phyloP scores from a whole-genome alignment of 2,113 vertebrate genomes.

The Leucosticte australis region DNA sequence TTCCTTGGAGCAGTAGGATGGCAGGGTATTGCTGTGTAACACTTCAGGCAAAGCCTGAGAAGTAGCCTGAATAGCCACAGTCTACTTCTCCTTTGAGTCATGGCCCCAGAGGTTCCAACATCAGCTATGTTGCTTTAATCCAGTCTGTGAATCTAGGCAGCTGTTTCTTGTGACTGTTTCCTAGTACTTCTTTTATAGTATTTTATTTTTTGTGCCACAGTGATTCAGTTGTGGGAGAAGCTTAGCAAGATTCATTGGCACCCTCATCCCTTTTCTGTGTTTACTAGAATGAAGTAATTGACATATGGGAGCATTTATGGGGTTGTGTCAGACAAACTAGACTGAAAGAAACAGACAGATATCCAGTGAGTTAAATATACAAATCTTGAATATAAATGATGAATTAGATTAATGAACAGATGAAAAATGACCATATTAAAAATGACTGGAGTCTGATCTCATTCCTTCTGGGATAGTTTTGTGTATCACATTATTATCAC shows the following conservation, averaged over 20 bases:
- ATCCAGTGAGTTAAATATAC: neutral
- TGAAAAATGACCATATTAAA: neutral
- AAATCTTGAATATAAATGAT: conserved; percentile 14
- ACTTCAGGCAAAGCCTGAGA: neutral
- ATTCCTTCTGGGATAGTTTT: neutral
- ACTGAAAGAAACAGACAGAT: conserved; percentile 36
- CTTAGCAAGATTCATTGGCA: conserved; percentile 37
- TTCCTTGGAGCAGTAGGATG: neutral
- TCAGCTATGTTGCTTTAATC: neutral
- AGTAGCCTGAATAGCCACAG: neutral
- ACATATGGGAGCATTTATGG: conserved; percentile 41
- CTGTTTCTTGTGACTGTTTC: conserved; percentile 46
- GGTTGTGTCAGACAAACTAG: neutral
- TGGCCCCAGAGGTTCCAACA: neutral
- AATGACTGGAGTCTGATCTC: neutral
- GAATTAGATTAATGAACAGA: neutral
- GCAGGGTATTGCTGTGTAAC: neutral
- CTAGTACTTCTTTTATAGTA: conserved; percentile 21
- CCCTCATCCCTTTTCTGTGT: neutral
- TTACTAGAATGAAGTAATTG: conserved; percentile 53
- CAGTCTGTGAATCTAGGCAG: neutral
- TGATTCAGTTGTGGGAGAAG: conserved; percentile 45
- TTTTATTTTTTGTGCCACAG: conserved; percentile 17
- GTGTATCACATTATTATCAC: neutral
- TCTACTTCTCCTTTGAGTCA: conserved; percentile 48